Conservation (phyloP, 2,888 invertebrate species). For the Onchidella celtica region DNA sequence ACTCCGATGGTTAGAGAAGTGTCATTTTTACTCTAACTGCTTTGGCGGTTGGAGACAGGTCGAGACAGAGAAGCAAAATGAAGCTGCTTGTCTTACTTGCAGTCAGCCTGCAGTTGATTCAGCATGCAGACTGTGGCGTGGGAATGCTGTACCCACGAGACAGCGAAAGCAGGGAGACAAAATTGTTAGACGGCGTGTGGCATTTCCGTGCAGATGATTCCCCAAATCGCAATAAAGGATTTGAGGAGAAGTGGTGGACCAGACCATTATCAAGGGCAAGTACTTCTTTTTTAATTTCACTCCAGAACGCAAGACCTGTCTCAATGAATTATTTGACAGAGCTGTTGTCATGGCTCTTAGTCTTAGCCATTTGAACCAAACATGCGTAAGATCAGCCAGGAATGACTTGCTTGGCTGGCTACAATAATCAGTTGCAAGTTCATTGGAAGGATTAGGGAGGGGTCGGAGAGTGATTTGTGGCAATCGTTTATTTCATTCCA, state of each 20-base stretch:
- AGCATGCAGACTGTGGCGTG: slow-evolving; percentile 8
- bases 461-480: too few relatives aligned
- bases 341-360: too few relatives aligned
- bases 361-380: too few relatives aligned
- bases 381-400: too few relatives aligned
- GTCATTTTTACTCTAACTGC: not conserved
- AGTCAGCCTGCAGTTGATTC: not conserved
- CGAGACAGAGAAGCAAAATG: not conserved
- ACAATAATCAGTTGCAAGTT: too few relatives aligned
- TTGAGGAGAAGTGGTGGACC: slow-evolving; percentile 88
- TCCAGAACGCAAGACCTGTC: too few relatives aligned
- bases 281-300: not conserved
- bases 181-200: slow-evolving; percentile 93
- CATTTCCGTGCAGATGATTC: slow-evolving; percentile 89
- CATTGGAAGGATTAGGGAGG: too few relatives aligned
- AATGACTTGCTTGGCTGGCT: too few relatives aligned
- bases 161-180: slow-evolving; percentile 90
- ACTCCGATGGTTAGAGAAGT: too few relatives aligned
- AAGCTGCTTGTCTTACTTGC: not conserved
- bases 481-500: too few relatives aligned
- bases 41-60: not conserved
- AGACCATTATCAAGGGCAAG: slow-evolving; percentile 83
- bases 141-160: slow-evolving; percentile 87
- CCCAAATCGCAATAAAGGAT: slow-evolving; percentile 87
- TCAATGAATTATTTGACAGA: too few relatives aligned